Base-by-base conservation (phyloP, 2,888 invertebrate species). In the Volucella zonaria region DNA sequence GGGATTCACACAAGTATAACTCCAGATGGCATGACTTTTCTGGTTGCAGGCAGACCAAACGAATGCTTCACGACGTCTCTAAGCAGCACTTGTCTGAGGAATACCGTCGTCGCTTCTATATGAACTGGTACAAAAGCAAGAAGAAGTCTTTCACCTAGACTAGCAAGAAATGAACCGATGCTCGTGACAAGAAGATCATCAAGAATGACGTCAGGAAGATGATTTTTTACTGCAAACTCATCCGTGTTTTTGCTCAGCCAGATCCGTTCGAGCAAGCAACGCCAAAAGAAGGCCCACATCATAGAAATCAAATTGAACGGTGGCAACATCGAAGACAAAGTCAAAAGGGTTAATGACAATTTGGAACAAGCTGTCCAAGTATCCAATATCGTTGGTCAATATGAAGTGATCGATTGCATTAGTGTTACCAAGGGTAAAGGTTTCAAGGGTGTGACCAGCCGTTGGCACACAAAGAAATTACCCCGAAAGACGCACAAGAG, bases 241-340 rank as follows among this genome's bases (percentile, higher is more conserved):
- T 99, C 89, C 95, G 99, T 88, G 95, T 99, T 87, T 96, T 99
- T 93, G 98, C 97, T 78, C 99, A 99, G 92, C 99, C 99, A 99
- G 96, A 99, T 99, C 95, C 98, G 99, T 92, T 93, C 99, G 90
- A 94, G 99, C 92, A 97, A 97, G 92, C 97, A 98, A 93, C 96
- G 99, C 86, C 99, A 99, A 92, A 99, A 99, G 96, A 99, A 99
- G 93, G 99, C 99, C 2, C 99, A 99, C 91, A 97, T 99, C 87
- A 99, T 99, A 97, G 99, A 99, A 93, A 98, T 99, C 91, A 99
- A 99, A 93, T 92, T 99, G 88, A 99, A 99, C 92, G 99, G 99
- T 90, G 99, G 99, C 86, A 95, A 96, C 88, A 95, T 99, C 90
- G 95, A 96, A 87, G 97, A 99, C 89, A 99, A 99, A 93, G 97